Base-by-base conservation (phyloP, 2,797 vertebrate genomes). In the Cephalopachus bancanus region DNA sequence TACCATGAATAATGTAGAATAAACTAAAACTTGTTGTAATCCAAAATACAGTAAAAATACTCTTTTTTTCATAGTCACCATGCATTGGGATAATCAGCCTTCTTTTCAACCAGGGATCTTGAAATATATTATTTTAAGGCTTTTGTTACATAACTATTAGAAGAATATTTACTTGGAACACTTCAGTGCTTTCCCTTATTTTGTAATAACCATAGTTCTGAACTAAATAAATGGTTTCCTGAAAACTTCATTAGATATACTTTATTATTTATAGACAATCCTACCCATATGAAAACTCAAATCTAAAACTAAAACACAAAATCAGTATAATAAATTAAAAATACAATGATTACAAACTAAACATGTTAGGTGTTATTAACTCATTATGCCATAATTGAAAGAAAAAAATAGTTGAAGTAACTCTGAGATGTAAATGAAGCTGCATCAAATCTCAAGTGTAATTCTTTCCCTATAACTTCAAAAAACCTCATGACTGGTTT, bases 241-340 rank as follows among this genome's bases (percentile, higher is more conserved):
- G 28, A 94, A 81, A 37, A 84, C 57, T 88, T 92, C 28, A 22
- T 12, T 74, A 93, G 15, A 26, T 72, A 84, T 28, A 7, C n/a
- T 75, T 92, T 91, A 89, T 62, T 83, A 91, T 78, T 96, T 88
- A 95, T 11, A 91, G 67, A 76, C 67, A 64, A 71, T 10, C 26
- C n/a, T 26, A 87, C n/a, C 64, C 65, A 83, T 24, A 15, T 53
- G 74, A 96, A 97, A 96, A 69, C 57, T 88, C 24, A 92, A 83
- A 53, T 90, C 85, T 76, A 76, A 95, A 95, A 49, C 60, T 81
- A 89, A 94, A 80, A 92, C 60, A 75, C 0, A 81, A 69, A 71
- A 74, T 85, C 74, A 79, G 24, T 57, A 86, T 53, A 95, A 81
- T 49, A 83, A 79, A 81, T 87, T 37, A 83, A 76, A 89, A 90